Conservation (phyloP, 2,888 invertebrate species). For the Mythimna lalbum region DNA sequence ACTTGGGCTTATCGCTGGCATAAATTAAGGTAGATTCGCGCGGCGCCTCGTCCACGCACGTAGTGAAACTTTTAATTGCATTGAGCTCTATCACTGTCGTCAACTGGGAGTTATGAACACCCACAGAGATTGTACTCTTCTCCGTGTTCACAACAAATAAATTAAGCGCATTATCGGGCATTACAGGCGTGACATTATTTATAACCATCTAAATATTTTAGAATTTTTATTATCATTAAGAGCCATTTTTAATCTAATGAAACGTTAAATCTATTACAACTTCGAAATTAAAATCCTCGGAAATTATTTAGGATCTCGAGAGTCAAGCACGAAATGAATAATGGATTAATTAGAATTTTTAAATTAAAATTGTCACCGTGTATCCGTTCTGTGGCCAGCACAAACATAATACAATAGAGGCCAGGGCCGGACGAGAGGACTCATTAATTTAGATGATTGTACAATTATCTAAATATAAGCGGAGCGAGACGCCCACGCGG, state of each 20-base stretch:
- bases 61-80: constrained; percentile 90
- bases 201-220: constrained; percentile 50
- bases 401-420: constrained; percentile 88
- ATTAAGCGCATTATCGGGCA: constrained; percentile 44
- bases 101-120: constrained; percentile 85
- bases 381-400: constrained; percentile 80
- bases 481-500: constrained; percentile 88
- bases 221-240: constrained; percentile 45
- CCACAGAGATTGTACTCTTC: constrained; percentile 76
- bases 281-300: constrained; percentile 64
- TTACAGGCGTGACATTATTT: constrained; percentile 49
- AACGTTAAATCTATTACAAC: constrained; percentile 56
- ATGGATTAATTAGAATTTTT: constrained; percentile 78
- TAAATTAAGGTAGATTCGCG: constrained; percentile 88
- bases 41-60: constrained; percentile 88
- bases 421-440: constrained; percentile 89
- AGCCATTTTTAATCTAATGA: constrained; percentile 41
- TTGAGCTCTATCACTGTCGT: constrained; percentile 88
- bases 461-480: constrained; percentile 91
- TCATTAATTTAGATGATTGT: constrained; percentile 91
- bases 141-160: constrained; percentile 54
- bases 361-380: constrained; percentile 84
- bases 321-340: constrained; percentile 70
- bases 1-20: constrained; percentile 87
- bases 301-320: constrained; percentile 67